Conservation (phyloP, 2,797 vertebrate species). For the Pseudocheirus occidentalis region DNA sequence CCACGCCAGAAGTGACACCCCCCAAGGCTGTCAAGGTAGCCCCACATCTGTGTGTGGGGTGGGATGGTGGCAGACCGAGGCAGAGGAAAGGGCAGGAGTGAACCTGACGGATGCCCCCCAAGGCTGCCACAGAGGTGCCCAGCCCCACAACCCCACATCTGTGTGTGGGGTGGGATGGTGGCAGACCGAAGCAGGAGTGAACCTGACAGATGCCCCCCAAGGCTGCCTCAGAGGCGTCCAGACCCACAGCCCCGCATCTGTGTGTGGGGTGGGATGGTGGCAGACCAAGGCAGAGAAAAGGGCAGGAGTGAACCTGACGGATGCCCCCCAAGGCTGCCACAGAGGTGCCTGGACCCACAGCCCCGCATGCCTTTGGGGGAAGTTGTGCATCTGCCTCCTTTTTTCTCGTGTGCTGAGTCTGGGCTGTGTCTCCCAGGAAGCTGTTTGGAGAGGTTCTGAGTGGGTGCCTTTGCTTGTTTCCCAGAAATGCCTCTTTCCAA, state of each 20-base stretch:
- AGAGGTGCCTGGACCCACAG: no score
- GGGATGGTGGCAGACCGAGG: background rate
- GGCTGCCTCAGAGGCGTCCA: slow-evolving; percentile 10
- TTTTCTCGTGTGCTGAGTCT: background rate
- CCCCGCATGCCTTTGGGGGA: background rate
- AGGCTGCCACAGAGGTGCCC: no score
- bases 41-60: background rate
- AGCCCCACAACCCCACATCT: no score
- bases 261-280: no score
- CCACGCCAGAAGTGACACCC: slow-evolving; percentile 56
- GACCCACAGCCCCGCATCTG: no score
- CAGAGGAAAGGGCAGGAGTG: background rate
- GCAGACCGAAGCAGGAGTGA: background rate
- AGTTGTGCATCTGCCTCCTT: background rate
- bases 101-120: no score
- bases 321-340: no score
- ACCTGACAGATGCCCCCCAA: slow-evolving; percentile 14
- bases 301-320: no score
- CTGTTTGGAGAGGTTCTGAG: background rate
- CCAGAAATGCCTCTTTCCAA: slow-evolving; percentile 75
- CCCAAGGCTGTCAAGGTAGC: slow-evolving; percentile 50
- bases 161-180: background rate
- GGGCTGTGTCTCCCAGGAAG: background rate
- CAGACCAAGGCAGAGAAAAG: no score
- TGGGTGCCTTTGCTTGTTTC: slow-evolving; percentile 30